phyloP scores from a whole-genome alignment of 2,113 vertebrate species.

The Anthoscopus minutus region DNA sequence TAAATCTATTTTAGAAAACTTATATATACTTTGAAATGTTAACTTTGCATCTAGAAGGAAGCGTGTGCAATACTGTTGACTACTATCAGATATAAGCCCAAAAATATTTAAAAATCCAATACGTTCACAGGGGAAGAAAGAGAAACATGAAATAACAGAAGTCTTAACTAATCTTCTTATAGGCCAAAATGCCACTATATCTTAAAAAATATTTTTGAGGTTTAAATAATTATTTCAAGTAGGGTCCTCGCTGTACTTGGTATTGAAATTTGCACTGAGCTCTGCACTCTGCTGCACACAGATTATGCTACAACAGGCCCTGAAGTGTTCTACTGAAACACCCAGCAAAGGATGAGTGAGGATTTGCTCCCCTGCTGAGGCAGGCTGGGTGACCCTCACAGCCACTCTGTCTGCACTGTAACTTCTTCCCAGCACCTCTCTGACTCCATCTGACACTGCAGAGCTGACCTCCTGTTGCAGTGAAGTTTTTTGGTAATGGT shows the following conservation, averaged over 20 bases:
- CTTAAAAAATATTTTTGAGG: neutral
- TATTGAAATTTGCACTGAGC: neutral
- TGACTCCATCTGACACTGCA: neutral
- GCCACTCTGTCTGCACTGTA: rapidly evolving
- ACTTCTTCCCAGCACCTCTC: neutral
- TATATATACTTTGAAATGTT: neutral
- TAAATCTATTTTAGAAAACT: neutral
- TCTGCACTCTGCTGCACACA: neutral
- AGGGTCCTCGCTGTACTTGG: neutral
- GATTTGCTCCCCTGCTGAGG: neutral
- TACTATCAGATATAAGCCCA: neutral
- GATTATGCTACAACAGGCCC: neutral
- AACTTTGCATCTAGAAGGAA: neutral
- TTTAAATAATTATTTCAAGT: neutral
- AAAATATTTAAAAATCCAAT: neutral
- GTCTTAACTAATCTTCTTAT: neutral
- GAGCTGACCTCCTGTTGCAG: no score
- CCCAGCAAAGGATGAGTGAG: neutral
- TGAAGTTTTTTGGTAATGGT: no score
- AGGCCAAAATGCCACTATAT: neutral
- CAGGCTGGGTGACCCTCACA: neutral
- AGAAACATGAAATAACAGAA: neutral
- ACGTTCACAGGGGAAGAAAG: neutral
- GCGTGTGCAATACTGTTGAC: neutral
- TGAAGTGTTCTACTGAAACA: neutral